These are phyloP conservation scores for Siniperca chuatsi DNA, from an alignment of 2,113 vertebrate genomes.

Conservation along the genomic window DNA sequence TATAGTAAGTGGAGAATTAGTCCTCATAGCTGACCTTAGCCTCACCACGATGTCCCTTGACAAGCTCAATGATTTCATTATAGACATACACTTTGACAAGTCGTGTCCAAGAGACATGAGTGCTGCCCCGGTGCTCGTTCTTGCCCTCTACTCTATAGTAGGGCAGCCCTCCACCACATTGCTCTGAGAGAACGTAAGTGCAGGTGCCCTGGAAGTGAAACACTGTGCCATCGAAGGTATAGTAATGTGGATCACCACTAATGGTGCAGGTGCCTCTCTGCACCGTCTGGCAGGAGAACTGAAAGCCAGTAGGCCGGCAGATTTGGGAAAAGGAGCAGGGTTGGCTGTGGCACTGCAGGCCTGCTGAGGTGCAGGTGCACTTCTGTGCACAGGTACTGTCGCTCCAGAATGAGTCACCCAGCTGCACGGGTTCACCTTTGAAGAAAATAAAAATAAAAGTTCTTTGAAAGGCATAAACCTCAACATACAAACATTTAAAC, in stretches of 20 bases:
- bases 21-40: conserved; percentile 61
- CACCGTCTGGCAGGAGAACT: conserved; percentile 66
- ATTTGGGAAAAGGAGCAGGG: conserved; percentile 70
- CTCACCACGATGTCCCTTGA: conserved; percentile 42
- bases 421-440: conserved; percentile 64
- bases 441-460: not conserved
- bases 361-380: conserved; percentile 61
- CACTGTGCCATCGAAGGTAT: conserved; percentile 71
- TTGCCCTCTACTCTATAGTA: conserved; percentile 71
- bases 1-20: not conserved
- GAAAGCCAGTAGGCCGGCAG: conserved; percentile 51
- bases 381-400: conserved; percentile 64
- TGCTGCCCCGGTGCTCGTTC: conserved; percentile 73
- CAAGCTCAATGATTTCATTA: conserved; percentile 62
- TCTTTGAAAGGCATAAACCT: not conserved
- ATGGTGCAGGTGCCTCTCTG: conserved; percentile 69
- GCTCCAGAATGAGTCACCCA: conserved; percentile 72
- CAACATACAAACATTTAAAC: not conserved
- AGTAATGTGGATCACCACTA: conserved; percentile 78
- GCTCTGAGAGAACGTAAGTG: conserved; percentile 73
- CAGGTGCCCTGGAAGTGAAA: conserved; percentile 77
- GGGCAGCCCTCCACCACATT: conserved; percentile 53
- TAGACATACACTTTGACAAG: conserved; percentile 66
- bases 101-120: conserved; percentile 62
- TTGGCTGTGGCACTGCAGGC: conserved; percentile 52